phyloP scores from a whole-genome alignment of 2,113 vertebrate genomes.

The Dendrocopos noguchii region DNA sequence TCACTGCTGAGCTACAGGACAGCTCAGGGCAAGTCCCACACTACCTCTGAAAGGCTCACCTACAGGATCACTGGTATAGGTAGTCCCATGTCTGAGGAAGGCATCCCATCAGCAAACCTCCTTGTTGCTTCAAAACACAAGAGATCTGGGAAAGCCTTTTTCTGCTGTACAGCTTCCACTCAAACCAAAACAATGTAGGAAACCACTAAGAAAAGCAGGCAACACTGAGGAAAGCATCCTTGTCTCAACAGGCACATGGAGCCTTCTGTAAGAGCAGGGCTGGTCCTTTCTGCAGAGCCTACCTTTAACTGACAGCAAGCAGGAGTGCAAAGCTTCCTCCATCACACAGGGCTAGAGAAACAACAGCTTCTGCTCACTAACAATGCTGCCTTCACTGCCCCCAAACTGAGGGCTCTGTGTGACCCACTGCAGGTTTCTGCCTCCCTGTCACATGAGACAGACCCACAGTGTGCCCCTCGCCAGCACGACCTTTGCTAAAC shows the following conservation, averaged over 20 bases:
- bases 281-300: not conserved
- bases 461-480: not conserved
- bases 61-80: not conserved
- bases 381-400: not conserved
- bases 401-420: not conserved
- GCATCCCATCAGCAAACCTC: not conserved
- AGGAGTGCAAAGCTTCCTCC: not conserved
- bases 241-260: not conserved
- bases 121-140: not conserved
- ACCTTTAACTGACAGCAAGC: accelerated
- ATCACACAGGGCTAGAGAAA: not conserved
- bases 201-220: not conserved
- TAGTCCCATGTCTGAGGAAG: not conserved
- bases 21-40: accelerated
- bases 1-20: not conserved
- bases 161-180: not conserved
- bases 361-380: not conserved
- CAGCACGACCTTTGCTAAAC: slow-evolving; percentile 12
- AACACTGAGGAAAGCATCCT: not conserved
- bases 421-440: not conserved
- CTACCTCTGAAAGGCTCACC: not conserved
- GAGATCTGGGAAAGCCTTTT: not conserved
- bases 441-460: not conserved
- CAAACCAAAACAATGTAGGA: not conserved
- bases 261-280: not conserved